Evolutionary conservation across 2,888 invertebrate genomes (phyloP).

Genomic region (Synergus gifuensis): DNA sequence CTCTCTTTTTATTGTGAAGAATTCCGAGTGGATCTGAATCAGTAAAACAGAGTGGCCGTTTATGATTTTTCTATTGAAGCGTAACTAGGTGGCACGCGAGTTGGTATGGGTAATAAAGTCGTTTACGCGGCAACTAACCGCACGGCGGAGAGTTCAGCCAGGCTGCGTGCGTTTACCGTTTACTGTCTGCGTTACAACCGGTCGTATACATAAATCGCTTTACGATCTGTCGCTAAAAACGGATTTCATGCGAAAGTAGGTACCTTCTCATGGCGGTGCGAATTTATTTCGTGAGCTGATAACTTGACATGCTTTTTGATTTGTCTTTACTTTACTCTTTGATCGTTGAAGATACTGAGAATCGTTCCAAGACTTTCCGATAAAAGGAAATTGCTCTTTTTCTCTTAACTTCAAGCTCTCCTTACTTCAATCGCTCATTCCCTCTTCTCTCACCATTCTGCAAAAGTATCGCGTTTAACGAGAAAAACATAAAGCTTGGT

Average conservation of each 20-base stretch:
- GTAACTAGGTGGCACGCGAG: conserved; percentile 72
- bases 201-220: conserved; percentile 75
- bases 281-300: background rate
- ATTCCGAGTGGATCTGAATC: conserved; percentile 14
- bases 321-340: background rate
- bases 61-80: conserved; percentile 74
- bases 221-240: conserved; percentile 77
- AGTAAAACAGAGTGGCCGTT: conserved; percentile 45
- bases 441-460: background rate
- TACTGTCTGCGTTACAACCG: conserved; percentile 74
- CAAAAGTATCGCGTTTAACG: conserved; percentile 30
- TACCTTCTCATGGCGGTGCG: conserved; percentile 45
- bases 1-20: conserved; percentile 10
- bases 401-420: background rate
- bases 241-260: conserved; percentile 74
- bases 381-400: background rate
- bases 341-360: background rate
- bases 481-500: conserved; percentile 27
- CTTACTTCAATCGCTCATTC: background rate
- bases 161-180: conserved; percentile 69
- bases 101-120: conserved; percentile 72
- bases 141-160: conserved; percentile 51
- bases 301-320: conserved; percentile 9
- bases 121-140: conserved; percentile 75
- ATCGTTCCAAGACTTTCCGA: background rate